Percentiles rank a stretch among this genome's conserved stretches.
Evolutionary conservation across 2,888 invertebrate genomes (phyloP).

Genomic region (Theretra japonica): DNA sequence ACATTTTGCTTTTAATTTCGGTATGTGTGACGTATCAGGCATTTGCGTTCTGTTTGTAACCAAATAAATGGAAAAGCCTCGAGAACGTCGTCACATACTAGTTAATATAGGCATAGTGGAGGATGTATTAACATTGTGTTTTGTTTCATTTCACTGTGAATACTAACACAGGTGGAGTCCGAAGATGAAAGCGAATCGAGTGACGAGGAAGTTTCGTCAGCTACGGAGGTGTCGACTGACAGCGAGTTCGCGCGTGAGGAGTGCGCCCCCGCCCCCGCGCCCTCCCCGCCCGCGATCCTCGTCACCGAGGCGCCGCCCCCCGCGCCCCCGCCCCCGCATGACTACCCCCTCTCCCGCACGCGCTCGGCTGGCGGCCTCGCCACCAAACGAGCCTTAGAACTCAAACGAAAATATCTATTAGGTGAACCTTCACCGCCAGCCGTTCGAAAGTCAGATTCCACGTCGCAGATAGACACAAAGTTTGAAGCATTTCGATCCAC

Average conservation of each 20-base stretch:
- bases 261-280: constrained; percentile 87
- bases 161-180: constrained; percentile 73
- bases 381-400: constrained; percentile 93
- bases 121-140: constrained; percentile 2
- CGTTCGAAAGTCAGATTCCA: constrained; percentile 92
- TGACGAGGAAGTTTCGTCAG: constrained; percentile 91
- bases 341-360: constrained; percentile 91
- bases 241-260: constrained; percentile 96
- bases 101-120: background rate
- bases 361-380: constrained; percentile 95
- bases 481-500: constrained; percentile 93
- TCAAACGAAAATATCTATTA: constrained; percentile 93
- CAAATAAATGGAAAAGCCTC: background rate
- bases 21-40: background rate
- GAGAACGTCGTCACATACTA: background rate
- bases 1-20: background rate
- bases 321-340: constrained; percentile 86
- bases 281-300: constrained; percentile 90
- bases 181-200: constrained; percentile 86
- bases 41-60: background rate
- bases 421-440: constrained; percentile 89
- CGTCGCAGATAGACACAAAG: constrained; percentile 93
- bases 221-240: constrained; percentile 96
- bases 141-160: constrained; percentile 39
- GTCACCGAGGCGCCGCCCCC: constrained; percentile 92